Evolutionary conservation across 2,797 vertebrate genomes (phyloP).

Genomic region (Clarias fuscus): DNA sequence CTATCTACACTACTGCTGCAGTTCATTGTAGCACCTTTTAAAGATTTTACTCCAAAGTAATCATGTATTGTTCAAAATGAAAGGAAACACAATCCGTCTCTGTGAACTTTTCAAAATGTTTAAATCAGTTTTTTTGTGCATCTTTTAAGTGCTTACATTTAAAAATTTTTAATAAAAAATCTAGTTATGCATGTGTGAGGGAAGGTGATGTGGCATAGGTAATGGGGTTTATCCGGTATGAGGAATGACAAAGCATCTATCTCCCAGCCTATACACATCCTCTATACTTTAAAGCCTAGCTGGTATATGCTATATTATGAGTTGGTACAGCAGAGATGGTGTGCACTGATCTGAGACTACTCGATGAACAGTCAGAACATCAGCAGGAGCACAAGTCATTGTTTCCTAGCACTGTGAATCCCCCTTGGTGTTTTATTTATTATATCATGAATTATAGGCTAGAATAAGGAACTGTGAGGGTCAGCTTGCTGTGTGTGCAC

Average conservation of each 20-base stretch:
- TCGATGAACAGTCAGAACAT: conserved; percentile 49
- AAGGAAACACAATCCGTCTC: neutral
- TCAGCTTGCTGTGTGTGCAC: conserved; percentile 41
- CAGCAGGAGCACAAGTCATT: conserved; percentile 48
- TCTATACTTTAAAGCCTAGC: conserved; percentile 3
- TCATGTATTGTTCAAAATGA: conserved; percentile 5
- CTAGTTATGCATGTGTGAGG: neutral
- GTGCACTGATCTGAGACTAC: conserved; percentile 58
- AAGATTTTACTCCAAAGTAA: conserved; percentile 4
- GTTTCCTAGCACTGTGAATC: conserved; percentile 45
- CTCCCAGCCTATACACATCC: conserved; percentile 35
- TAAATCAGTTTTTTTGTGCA: neutral
- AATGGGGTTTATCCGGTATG: neutral
- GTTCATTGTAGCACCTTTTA: conserved; percentile 34
- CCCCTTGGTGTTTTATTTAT: conserved; percentile 58
- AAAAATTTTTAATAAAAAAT: neutral
- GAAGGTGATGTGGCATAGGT: neutral
- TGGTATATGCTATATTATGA: conserved; percentile 27
- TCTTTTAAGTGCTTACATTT: neutral
- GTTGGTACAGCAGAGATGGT: conserved; percentile 50
- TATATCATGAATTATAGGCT: conserved; percentile 55
- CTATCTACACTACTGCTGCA: conserved; percentile 45
- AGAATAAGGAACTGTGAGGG: conserved; percentile 49
- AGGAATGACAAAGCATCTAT: conserved; percentile 29
- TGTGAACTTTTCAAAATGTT: neutral